Percentiles rank a stretch among this genome's conserved stretches.
phyloP scores from a whole-genome alignment of 2,113 vertebrate genomes.

The Nyctereutes procyonoides region DNA sequence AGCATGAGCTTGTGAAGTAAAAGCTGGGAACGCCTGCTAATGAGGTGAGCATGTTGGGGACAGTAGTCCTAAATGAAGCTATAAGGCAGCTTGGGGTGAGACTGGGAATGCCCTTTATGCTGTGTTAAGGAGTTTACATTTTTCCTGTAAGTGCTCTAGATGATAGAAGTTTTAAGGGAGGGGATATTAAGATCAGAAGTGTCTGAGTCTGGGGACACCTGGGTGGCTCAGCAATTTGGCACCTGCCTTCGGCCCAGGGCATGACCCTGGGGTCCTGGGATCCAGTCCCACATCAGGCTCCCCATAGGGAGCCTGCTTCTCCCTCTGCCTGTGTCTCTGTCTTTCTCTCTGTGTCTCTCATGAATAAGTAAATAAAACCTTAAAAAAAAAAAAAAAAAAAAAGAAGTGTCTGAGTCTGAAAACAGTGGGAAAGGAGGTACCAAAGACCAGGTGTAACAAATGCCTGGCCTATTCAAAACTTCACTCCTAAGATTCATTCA shows the following conservation, averaged over 20 bases:
- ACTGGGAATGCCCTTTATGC: neutral
- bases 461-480: neutral
- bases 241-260: too few relatives aligned
- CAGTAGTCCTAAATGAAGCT: neutral
- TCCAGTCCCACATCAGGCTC: too few relatives aligned
- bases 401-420: neutral
- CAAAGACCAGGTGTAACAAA: neutral
- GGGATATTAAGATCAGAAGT: neutral
- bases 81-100: neutral
- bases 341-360: too few relatives aligned
- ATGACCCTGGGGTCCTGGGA: too few relatives aligned
- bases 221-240: too few relatives aligned
- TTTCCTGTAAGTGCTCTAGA: neutral
- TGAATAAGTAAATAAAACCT: too few relatives aligned
- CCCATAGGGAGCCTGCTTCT: too few relatives aligned
- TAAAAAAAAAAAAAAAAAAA: too few relatives aligned
- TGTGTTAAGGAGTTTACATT: neutral
- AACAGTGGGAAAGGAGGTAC: neutral
- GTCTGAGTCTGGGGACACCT: too few relatives aligned
- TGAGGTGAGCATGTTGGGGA: neutral
- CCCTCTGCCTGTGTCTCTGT: too few relatives aligned
- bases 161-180: neutral
- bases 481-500: neutral
- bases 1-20: neutral
- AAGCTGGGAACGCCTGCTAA: neutral